Base-by-base conservation (phyloP, 1,140 invertebrate species). In the Lucilia sericata region DNA sequence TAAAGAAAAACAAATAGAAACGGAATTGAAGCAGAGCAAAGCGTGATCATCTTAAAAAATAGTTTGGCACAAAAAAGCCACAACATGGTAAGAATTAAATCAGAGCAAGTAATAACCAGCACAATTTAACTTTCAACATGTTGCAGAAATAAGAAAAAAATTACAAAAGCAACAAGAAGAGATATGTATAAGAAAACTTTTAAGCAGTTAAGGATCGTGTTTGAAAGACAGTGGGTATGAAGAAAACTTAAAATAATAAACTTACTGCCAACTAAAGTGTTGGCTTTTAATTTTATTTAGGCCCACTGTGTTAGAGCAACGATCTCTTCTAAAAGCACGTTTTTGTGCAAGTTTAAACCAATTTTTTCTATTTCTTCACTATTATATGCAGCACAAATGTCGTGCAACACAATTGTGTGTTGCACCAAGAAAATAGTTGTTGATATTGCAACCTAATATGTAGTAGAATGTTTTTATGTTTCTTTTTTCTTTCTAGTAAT, bases 271-370 rank as follows among this genome's bases (percentile, higher is more conserved):
- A 42, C 5, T 8, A 42, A 7, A 42, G 42, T 42, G 0, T 10
- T 42, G 10, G 42, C 42, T 2, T 42, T 42, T 7, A 42, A 42
- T 3, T 70, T 1, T 21, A 70, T 70, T 25, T 70, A 21, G 19
- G 5, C 21, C n/a, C n/a, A 70, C 65, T 25, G 65, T 70, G 7
- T 3, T 17, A 21, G 8, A 2, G 8, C 19, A 19, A 9, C 5
- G n/a, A 80, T 25, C 42, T 80, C 10, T 49, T 51, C 19, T 80
- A 80, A 80, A 80, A 80, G 76, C 76, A 49, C 42, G 76, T 80
- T 80, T 80, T 49, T 21, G 2, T 21, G 60, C 51, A 70, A 21
- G 19, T 70, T 70, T 19, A 51, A 51, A 51, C 5, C 19, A 21
- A n/a, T 9, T 70, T 70, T 70, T 70, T 70, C n/a, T 70, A n/a